These are phyloP conservation scores for Apodemus agrarius DNA, from an alignment of 2,797 vertebrate genomes.

Conservation along the genomic window DNA sequence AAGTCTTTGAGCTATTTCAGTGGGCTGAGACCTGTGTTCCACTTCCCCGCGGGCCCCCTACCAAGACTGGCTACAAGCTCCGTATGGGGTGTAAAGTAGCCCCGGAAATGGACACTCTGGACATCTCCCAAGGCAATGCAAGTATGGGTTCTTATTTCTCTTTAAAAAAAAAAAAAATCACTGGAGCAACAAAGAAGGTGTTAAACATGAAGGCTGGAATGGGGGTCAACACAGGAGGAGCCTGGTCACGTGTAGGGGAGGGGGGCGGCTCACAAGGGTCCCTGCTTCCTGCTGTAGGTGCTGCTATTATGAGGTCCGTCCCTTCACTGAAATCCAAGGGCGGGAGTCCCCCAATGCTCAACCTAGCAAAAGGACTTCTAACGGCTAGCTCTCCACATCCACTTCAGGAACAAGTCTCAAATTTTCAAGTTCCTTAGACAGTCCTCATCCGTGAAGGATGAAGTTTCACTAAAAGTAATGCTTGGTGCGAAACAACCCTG, in stretches of 20 bases:
- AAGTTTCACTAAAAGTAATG: not conserved
- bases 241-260: fast-evolving
- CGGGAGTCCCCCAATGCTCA: not conserved
- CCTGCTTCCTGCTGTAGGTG: not conserved
- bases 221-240: not conserved
- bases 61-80: conserved; percentile 20
- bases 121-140: not conserved
- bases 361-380: not conserved
- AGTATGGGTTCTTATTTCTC: not conserved
- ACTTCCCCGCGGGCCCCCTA: conserved; percentile 60
- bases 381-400: not conserved
- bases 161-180: not conserved
- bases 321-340: not conserved
- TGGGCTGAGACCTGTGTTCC: conserved; percentile 18
- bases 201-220: not conserved
- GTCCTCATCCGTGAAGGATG: not conserved
- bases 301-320: not conserved
- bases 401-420: not conserved
- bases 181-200: not conserved
- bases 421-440: not conserved
- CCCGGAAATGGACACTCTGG: conserved; percentile 12
- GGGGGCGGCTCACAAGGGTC: fast-evolving
- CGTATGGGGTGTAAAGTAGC: not conserved
- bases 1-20: conserved; percentile 76
- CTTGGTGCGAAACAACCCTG: not conserved